These are phyloP conservation scores for Echinops telfairi DNA, from an alignment of 2,113 vertebrate species.

Conservation along the genomic window DNA sequence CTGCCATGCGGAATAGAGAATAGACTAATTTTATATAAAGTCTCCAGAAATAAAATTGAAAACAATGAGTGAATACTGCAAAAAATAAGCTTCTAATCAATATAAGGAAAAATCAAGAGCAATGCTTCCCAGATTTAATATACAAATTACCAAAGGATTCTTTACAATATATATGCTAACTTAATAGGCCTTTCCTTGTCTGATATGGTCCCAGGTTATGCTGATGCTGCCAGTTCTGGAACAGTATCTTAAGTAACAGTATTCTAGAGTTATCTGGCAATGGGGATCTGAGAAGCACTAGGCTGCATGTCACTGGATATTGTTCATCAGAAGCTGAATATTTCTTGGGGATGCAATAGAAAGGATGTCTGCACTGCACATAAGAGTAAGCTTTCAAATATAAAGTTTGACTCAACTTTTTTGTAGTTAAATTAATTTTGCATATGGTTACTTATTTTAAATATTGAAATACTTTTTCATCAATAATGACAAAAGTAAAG, in stretches of 20 bases:
- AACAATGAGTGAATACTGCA: not conserved
- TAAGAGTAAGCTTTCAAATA: not conserved
- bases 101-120: not conserved
- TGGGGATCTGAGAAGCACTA: not conserved
- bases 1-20: not conserved
- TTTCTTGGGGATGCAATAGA: not conserved
- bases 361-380: not conserved
- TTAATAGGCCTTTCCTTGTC: not conserved
- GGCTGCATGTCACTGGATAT: not conserved
- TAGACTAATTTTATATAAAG: not conserved
- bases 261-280: not conserved
- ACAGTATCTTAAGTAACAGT: no score
- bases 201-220: not conserved
- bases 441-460: slow-evolving; percentile 18
- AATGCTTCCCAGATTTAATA: not conserved
- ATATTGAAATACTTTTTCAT: slow-evolving; percentile 3
- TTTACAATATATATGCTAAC: not conserved
- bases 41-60: slow-evolving; percentile 16
- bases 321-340: no score
- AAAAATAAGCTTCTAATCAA: not conserved
- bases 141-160: not conserved
- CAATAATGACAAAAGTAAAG: not conserved
- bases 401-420: not conserved
- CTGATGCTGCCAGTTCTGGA: no score
- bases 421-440: slow-evolving; percentile 14